Evolutionary conservation across 2,113 vertebrate species (phyloP), one percentile per base, ranked within the genome.

Genomic region (Brienomyrus longianalis): DNA sequence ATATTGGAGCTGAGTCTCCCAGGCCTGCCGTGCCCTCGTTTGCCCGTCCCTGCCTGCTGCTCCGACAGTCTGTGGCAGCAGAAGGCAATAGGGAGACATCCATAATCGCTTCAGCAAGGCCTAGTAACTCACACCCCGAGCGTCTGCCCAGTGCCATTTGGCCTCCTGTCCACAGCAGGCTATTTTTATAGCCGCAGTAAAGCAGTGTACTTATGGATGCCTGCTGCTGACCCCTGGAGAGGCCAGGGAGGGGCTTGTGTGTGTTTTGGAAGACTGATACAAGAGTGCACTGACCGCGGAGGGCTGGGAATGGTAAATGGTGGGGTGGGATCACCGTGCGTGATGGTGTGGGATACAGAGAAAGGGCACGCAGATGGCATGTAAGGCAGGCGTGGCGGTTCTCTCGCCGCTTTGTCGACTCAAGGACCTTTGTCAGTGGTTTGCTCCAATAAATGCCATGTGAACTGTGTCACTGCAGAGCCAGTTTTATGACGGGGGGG

Each of bases 121-220:
- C 89, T 21, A 80, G 86, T 62, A 88, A 83, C 90, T 62, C 70
- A 84, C 47, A 62, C 74, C 62, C 77, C 51, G 19, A 21, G 66
- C 59, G 66, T 83, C 51, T 48, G 11, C 88, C 21, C 84, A 59
- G 83, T 21, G 39, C 39, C 39, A 21, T 83, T 88, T 88, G 90
- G 86, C 86, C 52, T 10, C 43, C 8, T 23, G 39, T 88, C 35
- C 31, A 47, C 47, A 48, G 70, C 35, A 27, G 39, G 51, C 88
- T 91, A 88, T 91, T 88, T 91, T 83, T 91, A 91, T 66, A 90
- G 50, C 52, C 17, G 8, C 89, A 83, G 35, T 23, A 70, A 51
- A 88, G 86, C 54, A 56, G 21, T 54, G 47, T 88, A 86, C 83
- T 83, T 66, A 89, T 92, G 91, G 93, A 90, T 45, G 21, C 83